A percentile compares a stretch with the other conserved stretches of the same genome.
Conservation (phyloP, 2,113 vertebrate genomes). For the Mirounga angustirostris region DNA sequence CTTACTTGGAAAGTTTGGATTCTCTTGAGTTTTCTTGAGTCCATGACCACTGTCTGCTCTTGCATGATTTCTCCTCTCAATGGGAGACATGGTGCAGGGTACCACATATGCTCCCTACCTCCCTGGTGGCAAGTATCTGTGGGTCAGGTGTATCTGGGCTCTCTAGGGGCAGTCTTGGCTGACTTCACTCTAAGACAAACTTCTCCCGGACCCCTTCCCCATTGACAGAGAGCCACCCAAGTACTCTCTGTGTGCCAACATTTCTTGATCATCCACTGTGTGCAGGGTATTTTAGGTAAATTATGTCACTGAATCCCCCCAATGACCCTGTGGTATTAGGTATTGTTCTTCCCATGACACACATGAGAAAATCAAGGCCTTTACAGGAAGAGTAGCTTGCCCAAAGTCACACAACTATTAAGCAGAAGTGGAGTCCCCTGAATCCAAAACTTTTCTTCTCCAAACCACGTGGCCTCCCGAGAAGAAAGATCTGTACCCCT, state of each 20-base stretch:
- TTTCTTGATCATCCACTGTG: neutral
- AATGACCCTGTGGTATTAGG: neutral
- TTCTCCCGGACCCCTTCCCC: neutral
- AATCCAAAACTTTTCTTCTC: neutral
- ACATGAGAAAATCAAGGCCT: neutral
- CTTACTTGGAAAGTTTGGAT: neutral
- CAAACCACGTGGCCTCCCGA: neutral
- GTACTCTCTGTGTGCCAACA: neutral
- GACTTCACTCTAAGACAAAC: neutral
- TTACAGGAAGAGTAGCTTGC: neutral
- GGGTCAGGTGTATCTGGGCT: neutral
- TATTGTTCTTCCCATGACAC: neutral
- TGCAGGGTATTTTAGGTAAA: neutral
- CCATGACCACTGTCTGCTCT: neutral
- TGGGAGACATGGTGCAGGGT: neutral
- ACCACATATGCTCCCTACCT: neutral
- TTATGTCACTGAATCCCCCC: neutral
- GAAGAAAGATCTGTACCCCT: neutral
- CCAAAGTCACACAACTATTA: neutral
- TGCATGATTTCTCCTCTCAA: neutral
- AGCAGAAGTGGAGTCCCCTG: neutral
- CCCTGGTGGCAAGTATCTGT: neutral
- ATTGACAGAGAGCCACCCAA: neutral
- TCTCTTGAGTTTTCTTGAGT: neutral
- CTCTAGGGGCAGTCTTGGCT: neutral